Conservation (phyloP, 2,888 invertebrate genomes). For the Euzetes globulus region DNA sequence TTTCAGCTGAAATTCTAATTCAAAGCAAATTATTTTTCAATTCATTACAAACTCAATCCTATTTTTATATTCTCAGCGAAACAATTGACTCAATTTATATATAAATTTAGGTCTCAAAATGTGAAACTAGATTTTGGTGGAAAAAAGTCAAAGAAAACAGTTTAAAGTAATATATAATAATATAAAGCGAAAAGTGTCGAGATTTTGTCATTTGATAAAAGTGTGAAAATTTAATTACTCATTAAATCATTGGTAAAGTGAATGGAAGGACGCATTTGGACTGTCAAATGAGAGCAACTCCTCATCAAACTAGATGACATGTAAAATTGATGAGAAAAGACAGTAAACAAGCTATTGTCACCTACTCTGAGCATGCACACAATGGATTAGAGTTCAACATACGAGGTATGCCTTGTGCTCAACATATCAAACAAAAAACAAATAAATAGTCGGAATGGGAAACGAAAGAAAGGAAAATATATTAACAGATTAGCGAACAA, state of each 20-base stretch:
- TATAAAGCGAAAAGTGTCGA: no score
- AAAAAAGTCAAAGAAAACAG: no score
- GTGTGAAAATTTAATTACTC: neutral
- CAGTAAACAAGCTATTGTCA: neutral
- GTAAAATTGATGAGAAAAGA: neutral
- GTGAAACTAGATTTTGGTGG: no score
- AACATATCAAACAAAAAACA: neutral
- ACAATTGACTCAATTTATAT: no score
- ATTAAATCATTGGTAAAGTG: neutral
- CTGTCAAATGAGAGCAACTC: no score
- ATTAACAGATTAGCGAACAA: neutral
- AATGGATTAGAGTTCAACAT: neutral
- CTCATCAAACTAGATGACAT: neutral
- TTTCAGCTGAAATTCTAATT: no score
- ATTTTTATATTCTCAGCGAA: no score
- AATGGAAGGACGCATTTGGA: neutral
- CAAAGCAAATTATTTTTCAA: no score
- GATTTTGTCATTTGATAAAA: no score
- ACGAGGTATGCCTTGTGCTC: neutral
- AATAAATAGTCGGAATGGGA: neutral
- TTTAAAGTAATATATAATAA: no score
- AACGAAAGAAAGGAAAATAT: neutral
- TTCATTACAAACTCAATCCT: no score
- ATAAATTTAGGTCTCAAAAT: no score
- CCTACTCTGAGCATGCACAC: neutral